Percentiles rank a stretch among this genome's conserved stretches.
These are phyloP conservation scores for Apantesis nais DNA, from an alignment of 2,888 invertebrate genomes.

Conservation along the genomic window DNA sequence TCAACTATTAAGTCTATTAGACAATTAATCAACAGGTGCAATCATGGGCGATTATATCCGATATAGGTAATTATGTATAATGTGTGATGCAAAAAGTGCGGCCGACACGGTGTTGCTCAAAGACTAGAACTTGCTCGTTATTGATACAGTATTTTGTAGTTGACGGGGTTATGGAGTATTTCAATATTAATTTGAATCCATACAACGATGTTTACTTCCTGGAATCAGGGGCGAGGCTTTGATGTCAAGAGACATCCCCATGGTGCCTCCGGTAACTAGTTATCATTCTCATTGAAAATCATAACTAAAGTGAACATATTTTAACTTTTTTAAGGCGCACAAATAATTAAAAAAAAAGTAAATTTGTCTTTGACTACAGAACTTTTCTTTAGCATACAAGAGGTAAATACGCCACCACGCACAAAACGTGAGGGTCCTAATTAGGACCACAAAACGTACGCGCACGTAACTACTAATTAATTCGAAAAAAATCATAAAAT, in stretches of 20 bases:
- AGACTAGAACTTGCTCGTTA: conserved; percentile 2
- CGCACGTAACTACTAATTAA: too few relatives aligned
- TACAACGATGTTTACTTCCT: neutral
- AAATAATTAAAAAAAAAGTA: neutral
- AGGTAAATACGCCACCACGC: too few relatives aligned
- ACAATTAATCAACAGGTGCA: conserved; percentile 13
- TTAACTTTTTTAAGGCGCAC: too few relatives aligned
- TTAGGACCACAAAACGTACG: too few relatives aligned
- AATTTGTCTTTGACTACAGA: neutral
- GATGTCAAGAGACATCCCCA: too few relatives aligned
- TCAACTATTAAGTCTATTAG: conserved; percentile 15
- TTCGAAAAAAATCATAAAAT: too few relatives aligned
- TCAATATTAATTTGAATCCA: neutral
- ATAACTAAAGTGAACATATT: too few relatives aligned
- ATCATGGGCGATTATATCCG: conserved; percentile 5
- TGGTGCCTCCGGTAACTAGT: too few relatives aligned
- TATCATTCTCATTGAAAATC: too few relatives aligned
- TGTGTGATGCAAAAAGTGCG: conserved; percentile 8
- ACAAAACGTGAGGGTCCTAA: too few relatives aligned
- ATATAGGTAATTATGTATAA: conserved; percentile 14
- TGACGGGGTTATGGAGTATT: neutral
- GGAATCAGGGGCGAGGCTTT: too few relatives aligned
- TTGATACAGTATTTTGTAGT: neutral
- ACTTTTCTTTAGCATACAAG: too few relatives aligned
- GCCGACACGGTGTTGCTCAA: conserved; percentile 10